A percentile compares a stretch with the other conserved stretches of the same genome.
These are phyloP conservation scores for Aphodius granarius DNA, from an alignment of 2,888 invertebrate species.

Conservation along the genomic window DNA sequence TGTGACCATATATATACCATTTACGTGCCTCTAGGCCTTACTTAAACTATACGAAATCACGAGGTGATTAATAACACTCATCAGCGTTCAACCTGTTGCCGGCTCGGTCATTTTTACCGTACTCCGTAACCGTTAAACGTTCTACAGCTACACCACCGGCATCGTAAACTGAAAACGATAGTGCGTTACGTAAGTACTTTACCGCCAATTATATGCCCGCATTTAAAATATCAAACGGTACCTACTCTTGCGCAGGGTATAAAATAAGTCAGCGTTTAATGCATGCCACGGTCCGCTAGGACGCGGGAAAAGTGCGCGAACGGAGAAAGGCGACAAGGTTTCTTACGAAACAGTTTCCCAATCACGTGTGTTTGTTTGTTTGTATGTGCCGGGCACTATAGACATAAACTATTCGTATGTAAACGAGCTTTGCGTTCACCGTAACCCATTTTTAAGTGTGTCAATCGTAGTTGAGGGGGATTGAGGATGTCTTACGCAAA, in stretches of 20 bases:
- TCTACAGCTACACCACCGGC: neutral
- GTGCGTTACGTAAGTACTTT: neutral
- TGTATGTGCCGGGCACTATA: neutral
- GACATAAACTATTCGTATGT: neutral
- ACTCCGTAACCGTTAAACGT: neutral
- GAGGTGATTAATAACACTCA: neutral
- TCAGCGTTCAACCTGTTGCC: neutral
- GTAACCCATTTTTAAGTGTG: slow-evolving; percentile 30
- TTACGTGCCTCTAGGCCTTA: neutral
- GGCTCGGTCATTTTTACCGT: neutral
- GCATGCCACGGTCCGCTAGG: neutral
- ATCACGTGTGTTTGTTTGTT: slow-evolving; percentile 2
- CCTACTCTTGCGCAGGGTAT: neutral
- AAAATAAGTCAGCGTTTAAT: neutral
- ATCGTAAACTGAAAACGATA: neutral
- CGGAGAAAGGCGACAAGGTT: slow-evolving; percentile 9
- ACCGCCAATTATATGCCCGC: slow-evolving; percentile 8
- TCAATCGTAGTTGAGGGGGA: slow-evolving; percentile 15
- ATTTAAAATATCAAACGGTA: slow-evolving; percentile 6
- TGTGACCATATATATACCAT: no score
- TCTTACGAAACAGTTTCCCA: slow-evolving; percentile 9
- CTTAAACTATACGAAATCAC: neutral
- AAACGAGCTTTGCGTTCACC: slow-evolving; percentile 14
- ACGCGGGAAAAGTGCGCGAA: neutral
- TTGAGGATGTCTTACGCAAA: neutral